Evolutionary conservation across 1,140 invertebrate genomes (phyloP).

Genomic region (Ctenoplectra terminalis): DNA sequence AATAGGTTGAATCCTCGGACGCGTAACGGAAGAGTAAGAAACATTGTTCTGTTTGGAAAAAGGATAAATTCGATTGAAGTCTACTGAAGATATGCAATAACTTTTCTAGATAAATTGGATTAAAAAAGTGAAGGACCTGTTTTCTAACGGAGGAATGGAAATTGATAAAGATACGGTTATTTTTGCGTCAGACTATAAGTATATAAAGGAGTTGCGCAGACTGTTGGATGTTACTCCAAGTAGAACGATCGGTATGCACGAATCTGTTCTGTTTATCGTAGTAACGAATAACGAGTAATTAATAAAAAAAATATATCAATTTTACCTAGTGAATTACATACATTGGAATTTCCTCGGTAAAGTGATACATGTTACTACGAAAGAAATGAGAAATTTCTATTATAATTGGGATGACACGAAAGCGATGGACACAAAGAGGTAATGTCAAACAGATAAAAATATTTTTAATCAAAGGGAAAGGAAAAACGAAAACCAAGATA

Average conservation of each 20-base stretch:
- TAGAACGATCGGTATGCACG: constrained; percentile 43
- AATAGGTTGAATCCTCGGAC: background rate
- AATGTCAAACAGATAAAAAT: background rate
- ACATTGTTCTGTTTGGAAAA: background rate
- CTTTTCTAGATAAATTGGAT: constrained; percentile 43
- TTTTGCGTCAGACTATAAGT: background rate
- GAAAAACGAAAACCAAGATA: no score
- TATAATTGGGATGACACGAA: background rate
- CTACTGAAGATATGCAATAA: background rate
- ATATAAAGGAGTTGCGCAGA: constrained; percentile 8
- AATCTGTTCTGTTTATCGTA: background rate
- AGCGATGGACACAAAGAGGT: no score
- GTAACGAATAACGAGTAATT: background rate
- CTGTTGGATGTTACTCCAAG: constrained; percentile 44
- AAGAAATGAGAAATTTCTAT: constrained; percentile 46
- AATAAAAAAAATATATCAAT: background rate
- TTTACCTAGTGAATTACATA: constrained; percentile 64
- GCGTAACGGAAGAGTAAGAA: constrained; percentile 25
- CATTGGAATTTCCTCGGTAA: constrained; percentile 65
- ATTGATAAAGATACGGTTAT: background rate
- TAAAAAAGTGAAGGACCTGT: constrained; percentile 10
- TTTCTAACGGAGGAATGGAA: constrained; percentile 2
- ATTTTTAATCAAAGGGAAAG: no score
- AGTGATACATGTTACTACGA: constrained; percentile 51
- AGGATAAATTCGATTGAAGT: background rate